Evolutionary conservation across 2,113 vertebrate species (phyloP).

Genomic region (Pseudopipra pipra): DNA sequence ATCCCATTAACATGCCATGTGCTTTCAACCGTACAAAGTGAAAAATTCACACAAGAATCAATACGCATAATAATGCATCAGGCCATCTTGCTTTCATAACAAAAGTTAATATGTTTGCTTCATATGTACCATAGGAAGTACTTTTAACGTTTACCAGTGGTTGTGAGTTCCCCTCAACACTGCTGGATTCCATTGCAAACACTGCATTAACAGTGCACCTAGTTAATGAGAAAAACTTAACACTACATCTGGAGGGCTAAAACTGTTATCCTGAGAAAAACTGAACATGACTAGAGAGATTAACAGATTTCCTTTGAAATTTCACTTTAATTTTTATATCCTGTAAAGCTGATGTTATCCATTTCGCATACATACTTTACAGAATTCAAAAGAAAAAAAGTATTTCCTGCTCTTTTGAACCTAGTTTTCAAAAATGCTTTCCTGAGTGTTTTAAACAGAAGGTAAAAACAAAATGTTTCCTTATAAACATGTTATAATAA

Average conservation of each 20-base stretch:
- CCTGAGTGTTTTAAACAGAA: neutral
- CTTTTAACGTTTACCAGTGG: neutral
- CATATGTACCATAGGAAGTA: neutral
- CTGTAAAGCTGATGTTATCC: neutral
- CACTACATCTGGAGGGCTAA: neutral
- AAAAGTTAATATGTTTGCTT: neutral
- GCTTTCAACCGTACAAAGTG: rapidly evolving
- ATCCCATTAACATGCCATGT: neutral
- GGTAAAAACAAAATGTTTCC: neutral
- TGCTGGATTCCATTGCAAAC: neutral
- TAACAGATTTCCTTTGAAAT: neutral
- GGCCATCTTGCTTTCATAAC: neutral
- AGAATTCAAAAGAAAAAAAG: neutral
- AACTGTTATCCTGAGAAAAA: neutral
- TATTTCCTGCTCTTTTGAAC: neutral
- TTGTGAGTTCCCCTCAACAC: neutral
- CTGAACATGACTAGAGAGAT: neutral
- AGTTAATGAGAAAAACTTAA: neutral
- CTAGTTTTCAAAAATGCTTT: neutral
- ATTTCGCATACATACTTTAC: neutral
- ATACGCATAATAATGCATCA: neutral
- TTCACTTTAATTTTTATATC: neutral
- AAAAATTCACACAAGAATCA: neutral
- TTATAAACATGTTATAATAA: neutral
- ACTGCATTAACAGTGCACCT: neutral